Conservation (phyloP, 2,888 invertebrate genomes). For the Linnaemya vulpina region DNA sequence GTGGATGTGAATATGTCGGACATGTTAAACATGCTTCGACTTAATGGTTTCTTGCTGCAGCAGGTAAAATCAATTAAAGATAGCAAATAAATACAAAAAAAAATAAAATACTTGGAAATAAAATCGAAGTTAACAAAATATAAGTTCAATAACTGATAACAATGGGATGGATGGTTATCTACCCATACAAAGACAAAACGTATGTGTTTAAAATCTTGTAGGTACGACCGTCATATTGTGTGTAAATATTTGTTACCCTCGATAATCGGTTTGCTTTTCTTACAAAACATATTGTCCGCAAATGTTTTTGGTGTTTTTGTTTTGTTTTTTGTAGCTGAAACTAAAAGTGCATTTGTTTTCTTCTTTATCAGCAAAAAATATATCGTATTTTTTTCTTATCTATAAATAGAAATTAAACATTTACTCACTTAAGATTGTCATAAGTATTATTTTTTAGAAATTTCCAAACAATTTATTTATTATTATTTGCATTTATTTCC, state of each 20-base stretch:
- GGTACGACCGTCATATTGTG: not conserved
- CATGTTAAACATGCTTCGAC: constrained; percentile 35
- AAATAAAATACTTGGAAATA: not conserved
- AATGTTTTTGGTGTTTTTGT: constrained; percentile 47
- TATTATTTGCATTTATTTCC: not conserved
- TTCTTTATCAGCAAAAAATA: constrained; percentile 31
- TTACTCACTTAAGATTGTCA: not conserved
- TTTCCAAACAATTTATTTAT: not conserved
- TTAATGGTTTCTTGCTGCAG: constrained; percentile 6
- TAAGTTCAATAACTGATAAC: constrained; percentile 68
- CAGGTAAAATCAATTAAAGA: constrained; percentile 40
- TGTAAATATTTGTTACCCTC: constrained; percentile 12
- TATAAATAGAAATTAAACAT: not conserved
- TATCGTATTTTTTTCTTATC: constrained; percentile 35
- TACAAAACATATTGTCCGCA: constrained; percentile 31
- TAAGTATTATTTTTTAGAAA: not conserved
- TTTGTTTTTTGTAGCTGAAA: constrained; percentile 17
- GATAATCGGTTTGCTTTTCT: constrained; percentile 26
- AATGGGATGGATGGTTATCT: not conserved
- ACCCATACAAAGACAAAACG: not conserved
- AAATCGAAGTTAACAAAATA: constrained; percentile 25
- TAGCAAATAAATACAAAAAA: not conserved
- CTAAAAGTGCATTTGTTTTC: constrained; percentile 8
- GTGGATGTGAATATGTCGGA: constrained; percentile 9
- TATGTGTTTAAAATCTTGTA: not conserved